Evolutionary conservation across 2,888 invertebrate genomes (phyloP).

Genomic region (Pristionchus entomophagus): DNA sequence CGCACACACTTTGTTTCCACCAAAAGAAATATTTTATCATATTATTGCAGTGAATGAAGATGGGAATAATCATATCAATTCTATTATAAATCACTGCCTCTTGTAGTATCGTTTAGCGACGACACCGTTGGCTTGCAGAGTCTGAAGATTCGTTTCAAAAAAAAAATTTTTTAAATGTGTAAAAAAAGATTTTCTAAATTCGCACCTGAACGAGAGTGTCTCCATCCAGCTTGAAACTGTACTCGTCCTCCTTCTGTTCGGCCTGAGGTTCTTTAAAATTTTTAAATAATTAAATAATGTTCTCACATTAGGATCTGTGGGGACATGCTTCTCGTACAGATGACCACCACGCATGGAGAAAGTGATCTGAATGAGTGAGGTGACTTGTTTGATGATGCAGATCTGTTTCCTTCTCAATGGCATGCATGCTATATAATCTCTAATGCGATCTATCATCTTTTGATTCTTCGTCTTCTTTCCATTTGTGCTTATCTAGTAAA

Average conservation of each 20-base stretch:
- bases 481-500: neutral
- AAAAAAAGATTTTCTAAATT: too few relatives aligned
- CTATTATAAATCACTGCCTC: neutral
- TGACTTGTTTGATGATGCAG: too few relatives aligned
- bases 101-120: conserved; percentile 5
- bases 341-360: conserved; percentile 59
- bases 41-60: too few relatives aligned
- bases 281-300: neutral
- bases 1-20: too few relatives aligned
- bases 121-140: neutral
- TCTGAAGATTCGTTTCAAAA: too few relatives aligned
- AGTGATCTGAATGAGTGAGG: conserved; percentile 59
- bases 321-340: conserved; percentile 64
- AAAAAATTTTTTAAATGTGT: too few relatives aligned
- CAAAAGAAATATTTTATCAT: too few relatives aligned
- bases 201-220: neutral
- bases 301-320: conserved; percentile 50
- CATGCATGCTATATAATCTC: neutral
- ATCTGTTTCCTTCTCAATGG: too few relatives aligned
- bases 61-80: too few relatives aligned
- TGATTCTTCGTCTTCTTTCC: too few relatives aligned
- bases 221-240: conserved; percentile 58
- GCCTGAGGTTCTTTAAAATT: conserved; percentile 52
- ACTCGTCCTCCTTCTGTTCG: conserved; percentile 72
- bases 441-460: neutral